These are phyloP conservation scores for Polymixis flavicincta DNA, from an alignment of 2,888 invertebrate genomes.

Conservation along the genomic window DNA sequence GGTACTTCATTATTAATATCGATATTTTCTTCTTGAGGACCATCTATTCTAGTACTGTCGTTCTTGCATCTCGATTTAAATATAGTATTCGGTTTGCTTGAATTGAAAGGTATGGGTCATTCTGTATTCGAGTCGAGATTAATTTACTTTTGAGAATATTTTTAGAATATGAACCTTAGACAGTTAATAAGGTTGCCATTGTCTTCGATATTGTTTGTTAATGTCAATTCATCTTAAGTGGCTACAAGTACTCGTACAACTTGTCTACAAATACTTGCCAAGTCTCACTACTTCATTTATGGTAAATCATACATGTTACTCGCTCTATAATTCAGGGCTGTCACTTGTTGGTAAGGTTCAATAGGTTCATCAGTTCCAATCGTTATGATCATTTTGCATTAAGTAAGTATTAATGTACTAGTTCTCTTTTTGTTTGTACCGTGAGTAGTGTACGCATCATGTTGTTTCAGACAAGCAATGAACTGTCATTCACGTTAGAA, in stretches of 20 bases:
- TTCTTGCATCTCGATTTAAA: background rate
- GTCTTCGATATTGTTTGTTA: slow-evolving; percentile 21
- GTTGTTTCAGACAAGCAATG: background rate
- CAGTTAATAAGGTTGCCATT: slow-evolving; percentile 1
- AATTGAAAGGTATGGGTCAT: background rate
- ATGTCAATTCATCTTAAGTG: slow-evolving; percentile 13
- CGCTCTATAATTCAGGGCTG: slow-evolving; percentile 42
- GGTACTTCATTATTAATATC: background rate
- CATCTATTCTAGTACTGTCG: background rate
- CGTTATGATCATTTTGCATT: too few relatives aligned
- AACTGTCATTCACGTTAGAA: background rate
- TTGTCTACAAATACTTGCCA: slow-evolving; percentile 33
- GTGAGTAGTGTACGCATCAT: background rate
- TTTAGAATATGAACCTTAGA: slow-evolving; percentile 9
- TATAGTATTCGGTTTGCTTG: background rate
- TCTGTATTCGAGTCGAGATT: background rate
- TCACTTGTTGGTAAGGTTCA: too few relatives aligned
- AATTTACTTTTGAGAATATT: background rate
- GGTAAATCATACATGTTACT: slow-evolving; percentile 37
- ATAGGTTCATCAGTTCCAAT: too few relatives aligned
- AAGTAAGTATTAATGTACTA: too few relatives aligned
- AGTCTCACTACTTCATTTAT: slow-evolving; percentile 44
- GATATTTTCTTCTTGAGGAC: background rate
- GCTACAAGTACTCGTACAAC: slow-evolving; percentile 25
- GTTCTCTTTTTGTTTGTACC: background rate